Conservation (phyloP, 2,888 invertebrate genomes). For the Pseudolycoriella hygida region DNA sequence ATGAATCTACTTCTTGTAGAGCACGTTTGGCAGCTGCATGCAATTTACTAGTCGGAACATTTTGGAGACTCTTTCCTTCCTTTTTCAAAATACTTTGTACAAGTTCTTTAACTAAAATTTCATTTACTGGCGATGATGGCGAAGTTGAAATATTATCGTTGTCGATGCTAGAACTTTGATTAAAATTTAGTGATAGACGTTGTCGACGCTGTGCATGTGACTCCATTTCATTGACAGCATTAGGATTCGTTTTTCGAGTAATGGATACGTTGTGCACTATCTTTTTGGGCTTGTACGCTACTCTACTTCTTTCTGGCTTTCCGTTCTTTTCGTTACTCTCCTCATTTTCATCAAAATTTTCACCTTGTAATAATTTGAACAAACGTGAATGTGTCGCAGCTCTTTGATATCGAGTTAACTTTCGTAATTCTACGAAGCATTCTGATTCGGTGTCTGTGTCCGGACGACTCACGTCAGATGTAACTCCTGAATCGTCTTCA, state of each 20-base stretch:
- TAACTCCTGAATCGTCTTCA: slow-evolving; percentile 52
- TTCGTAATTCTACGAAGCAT: slow-evolving; percentile 36
- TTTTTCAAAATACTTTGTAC: slow-evolving; percentile 37
- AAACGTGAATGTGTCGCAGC: slow-evolving; percentile 55
- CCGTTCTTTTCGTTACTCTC: slow-evolving; percentile 16
- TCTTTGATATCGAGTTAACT: slow-evolving; percentile 42
- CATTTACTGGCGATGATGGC: slow-evolving; percentile 31
- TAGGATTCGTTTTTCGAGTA: slow-evolving; percentile 25
- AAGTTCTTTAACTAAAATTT: slow-evolving; percentile 37
- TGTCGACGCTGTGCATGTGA: slow-evolving; percentile 30
- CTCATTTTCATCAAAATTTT: slow-evolving; percentile 18
- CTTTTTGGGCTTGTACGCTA: slow-evolving; percentile 16
- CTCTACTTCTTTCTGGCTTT: not conserved
- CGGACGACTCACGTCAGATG: slow-evolving; percentile 47
- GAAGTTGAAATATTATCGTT: slow-evolving; percentile 34
- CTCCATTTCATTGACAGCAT: slow-evolving; percentile 22
- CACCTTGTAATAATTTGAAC: slow-evolving; percentile 42
- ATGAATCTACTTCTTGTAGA: slow-evolving; percentile 35
- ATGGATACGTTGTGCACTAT: slow-evolving; percentile 29
- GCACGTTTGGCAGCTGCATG: slow-evolving; percentile 38
- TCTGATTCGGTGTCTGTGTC: slow-evolving; percentile 44
- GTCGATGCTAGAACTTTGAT: slow-evolving; percentile 29
- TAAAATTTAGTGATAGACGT: slow-evolving; percentile 33
- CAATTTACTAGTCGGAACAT: slow-evolving; percentile 37
- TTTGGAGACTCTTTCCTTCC: slow-evolving; percentile 33